Evolutionary conservation across 2,113 vertebrate species (phyloP), one percentile per base, ranked within the genome.

Genomic region (Microcebus tavaratra): DNA sequence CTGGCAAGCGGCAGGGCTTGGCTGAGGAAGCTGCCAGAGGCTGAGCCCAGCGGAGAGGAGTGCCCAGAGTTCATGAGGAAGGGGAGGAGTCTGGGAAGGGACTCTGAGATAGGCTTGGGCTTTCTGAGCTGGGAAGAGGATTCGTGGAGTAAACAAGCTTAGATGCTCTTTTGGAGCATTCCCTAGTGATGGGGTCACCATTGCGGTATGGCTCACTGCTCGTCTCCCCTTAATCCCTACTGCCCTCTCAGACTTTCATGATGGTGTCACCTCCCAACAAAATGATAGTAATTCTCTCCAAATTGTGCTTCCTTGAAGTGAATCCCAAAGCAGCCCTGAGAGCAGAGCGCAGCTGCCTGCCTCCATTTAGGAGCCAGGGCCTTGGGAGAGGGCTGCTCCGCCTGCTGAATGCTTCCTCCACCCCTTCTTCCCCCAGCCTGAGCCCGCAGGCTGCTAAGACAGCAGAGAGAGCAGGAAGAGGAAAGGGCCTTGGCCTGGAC

Each of bases 1-100:
- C 95, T 98, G 97, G 93, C 96, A 87, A 65, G 89, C 93, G 27
- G 25, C 72, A 55, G 70, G 27, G 39, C 63, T 96, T 96, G 97
- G 95, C 96, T 84, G 59, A 83, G 65, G 70, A 45, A 76, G 82
- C 83, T 93, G 96, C 96, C 94, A 91, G 89, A 93, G 90, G 68
- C 96, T 80, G 88, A 95, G 86, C 73, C 31, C 57, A 34, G 88
- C 29, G 5, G 27, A 84, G 67, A 85, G 88, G 68, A 72, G 84
- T 10, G n/a, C 55, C 55, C 70, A 5, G 15, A 50, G 63, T 91
- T 95, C 61, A 9, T 59, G 34, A 91, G 78, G 76, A 73, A n/a
- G 83, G 91, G 39, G 57, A 87, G 68, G 88, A 79, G 31, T 21
- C 12, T 39, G 55, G 88, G 90, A 86, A 79, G 76, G 70, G 90